Evolutionary conservation across 2,888 invertebrate genomes (phyloP), one percentile per base, ranked within the genome.

Genomic region (Leptinotarsa tumamoca): DNA sequence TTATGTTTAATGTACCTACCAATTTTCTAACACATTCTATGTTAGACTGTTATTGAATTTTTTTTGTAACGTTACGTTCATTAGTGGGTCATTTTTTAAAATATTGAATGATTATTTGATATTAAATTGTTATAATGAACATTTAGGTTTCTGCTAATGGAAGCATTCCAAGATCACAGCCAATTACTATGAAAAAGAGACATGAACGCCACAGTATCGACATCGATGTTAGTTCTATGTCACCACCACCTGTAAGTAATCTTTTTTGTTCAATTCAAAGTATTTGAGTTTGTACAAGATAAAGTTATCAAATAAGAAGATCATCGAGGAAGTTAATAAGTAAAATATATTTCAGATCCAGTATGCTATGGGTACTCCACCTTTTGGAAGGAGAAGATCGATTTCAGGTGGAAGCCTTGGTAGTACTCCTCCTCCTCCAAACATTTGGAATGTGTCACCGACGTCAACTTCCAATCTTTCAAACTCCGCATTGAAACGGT

Each of bases 141-240:
- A n/a, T 66, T 51, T 21, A 75, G 75, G 18, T 71, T 52, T 77
- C 72, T 70, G 72, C 63, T 15, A 82, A 80, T 79, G 80, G 80
- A 27, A 88, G 87, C 73, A 92, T 95, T 80, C 96, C 96, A 71
- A 92, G 96, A 80, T 96, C 96, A 77, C 95, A 95, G 87, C 96
- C 96, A 21, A 96, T 96, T 83, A 95, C 93, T 86, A 95, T 96
- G 90, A 94, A 93, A 83, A 92, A 95, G 75, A 92, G 94, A 72
- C 94, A 94, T 85, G 92, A 93, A 84, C 92, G 94, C 82, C 93
- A 91, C 82, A 91, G 92, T 76, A 93, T 94, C 81, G 96, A 97
- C 88, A 95, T 98, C 81, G 96, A 97, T 89, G 95, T 98, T 82
- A 96, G 95, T 85, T 97, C 97, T 10, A 92, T 98, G 79, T 97